Evolutionary conservation across 2,888 invertebrate species (phyloP), one percentile per base, ranked within the genome.

Genomic region (Ochropleura leucogaster): DNA sequence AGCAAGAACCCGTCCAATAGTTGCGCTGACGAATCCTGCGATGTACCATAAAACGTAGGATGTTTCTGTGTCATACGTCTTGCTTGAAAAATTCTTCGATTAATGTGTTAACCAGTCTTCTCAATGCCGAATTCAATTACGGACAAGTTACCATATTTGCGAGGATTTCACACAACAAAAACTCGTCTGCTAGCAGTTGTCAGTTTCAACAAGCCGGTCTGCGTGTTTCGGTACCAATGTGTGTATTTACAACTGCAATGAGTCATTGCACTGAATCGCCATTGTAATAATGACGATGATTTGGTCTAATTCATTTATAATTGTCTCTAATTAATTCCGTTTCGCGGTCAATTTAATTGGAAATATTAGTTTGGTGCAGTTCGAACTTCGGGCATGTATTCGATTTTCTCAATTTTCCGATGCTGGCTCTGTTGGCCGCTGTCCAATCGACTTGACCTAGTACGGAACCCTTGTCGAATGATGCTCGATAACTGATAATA

Each of bases 391-490:
- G 12, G 7, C 51, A n/a, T 55, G 49, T 55, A 49, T 83, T 64
- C n/a, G 59, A 14, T 74, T 72, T 82, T 77, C n/a, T 74, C 64
- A 51, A 66, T 73, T 73, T 72, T 53, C 20, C 16, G 20, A 60
- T 68, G 68, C 49, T 60, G 44, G 30, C n/a, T 68, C 67, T 68
- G 60, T 86, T 86, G 86, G 86, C 77, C 18, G 12, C 16, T 20
- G 72, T 79, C 87, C 85, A 86, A 82, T 53, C 66, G 49, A 69
- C 85, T 86, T 85, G 85, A 86, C 82, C 85, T 82, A 86, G 70
- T 78, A 73, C 51, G 57, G 64, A 66, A 84, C 82, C 62, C 77
- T 74, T 73, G 82, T 75, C 63, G 51, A 64, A 77, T 66, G 73
- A 68, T 81, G 70, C 44, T 86, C 55, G 71, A 74, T 80, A 80